Percentiles rank a stretch among this genome's conserved stretches.
phyloP scores from a whole-genome alignment of 2,888 invertebrate species.

The Auanema sp. region DNA sequence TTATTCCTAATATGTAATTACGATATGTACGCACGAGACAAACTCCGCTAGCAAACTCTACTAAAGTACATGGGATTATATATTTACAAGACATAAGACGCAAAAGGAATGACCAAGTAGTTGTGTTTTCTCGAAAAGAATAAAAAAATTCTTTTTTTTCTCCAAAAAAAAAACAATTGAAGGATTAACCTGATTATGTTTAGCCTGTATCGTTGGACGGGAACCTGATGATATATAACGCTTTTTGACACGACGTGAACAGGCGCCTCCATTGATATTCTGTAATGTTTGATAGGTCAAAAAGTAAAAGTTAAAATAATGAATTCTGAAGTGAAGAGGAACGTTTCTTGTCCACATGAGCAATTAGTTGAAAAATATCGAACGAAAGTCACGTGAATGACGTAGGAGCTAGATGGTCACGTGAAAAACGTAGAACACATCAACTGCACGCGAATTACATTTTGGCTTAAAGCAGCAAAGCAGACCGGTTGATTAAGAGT shows the following conservation, averaged over 20 bases:
- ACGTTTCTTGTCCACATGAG: neutral
- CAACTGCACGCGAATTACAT: neutral
- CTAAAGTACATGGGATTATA: no score
- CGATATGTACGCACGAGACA: no score
- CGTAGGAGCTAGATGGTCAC: no score
- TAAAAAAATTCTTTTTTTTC: neutral
- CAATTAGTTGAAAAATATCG: neutral
- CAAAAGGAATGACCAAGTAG: no score
- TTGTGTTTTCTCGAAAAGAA: neutral
- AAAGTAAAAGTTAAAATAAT: neutral
- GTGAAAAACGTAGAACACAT: no score
- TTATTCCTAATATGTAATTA: no score
- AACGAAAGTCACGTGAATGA: no score
- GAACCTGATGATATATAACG: constrained; percentile 32
- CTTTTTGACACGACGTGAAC: constrained; percentile 26
- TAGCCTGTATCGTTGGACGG: constrained; percentile 54
- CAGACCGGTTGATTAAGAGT: no score
- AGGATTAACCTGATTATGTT: constrained; percentile 52
- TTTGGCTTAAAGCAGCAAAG: neutral
- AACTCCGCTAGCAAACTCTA: no score
- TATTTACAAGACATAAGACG: no score
- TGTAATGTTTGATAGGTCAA: constrained; percentile 1
- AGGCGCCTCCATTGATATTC: neutral
- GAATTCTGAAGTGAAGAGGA: neutral
- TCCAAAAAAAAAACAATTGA: neutral